Evolutionary conservation across 2,888 invertebrate genomes (phyloP).

Genomic region (Melinaea menophilus): DNA sequence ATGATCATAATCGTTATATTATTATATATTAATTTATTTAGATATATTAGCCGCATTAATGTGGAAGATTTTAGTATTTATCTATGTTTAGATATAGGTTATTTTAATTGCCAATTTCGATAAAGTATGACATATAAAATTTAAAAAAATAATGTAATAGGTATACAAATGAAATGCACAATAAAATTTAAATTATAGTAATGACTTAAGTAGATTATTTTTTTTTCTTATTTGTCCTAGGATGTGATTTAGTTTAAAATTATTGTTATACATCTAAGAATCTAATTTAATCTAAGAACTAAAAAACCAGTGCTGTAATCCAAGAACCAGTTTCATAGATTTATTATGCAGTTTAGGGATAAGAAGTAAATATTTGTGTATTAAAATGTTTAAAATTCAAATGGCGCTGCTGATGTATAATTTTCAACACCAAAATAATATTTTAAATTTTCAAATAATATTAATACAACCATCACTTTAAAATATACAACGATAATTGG

Average conservation of each 20-base stretch:
- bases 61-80: neutral
- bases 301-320: too few relatives aligned
- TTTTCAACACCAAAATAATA: too few relatives aligned
- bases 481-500: too few relatives aligned
- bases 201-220: neutral
- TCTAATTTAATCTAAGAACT: too few relatives aligned
- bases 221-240: neutral
- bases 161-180: constrained; percentile 8
- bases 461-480: too few relatives aligned
- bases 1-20: constrained; percentile 56
- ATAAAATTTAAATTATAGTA: neutral
- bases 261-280: too few relatives aligned
- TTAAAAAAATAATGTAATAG: neutral
- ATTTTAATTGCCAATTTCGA: neutral
- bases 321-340: too few relatives aligned
- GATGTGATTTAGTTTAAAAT: neutral
- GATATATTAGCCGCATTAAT: neutral
- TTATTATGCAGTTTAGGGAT: too few relatives aligned
- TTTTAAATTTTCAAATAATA: too few relatives aligned
- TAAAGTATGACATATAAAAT: neutral
- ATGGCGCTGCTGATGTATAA: too few relatives aligned
- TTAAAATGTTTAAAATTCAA: too few relatives aligned
- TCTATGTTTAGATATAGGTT: neutral
- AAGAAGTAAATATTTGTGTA: too few relatives aligned
- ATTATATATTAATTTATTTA: constrained; percentile 47